These are phyloP conservation scores for Sphaerophoria rueppellii DNA, from an alignment of 2,888 invertebrate species.

Conservation along the genomic window DNA sequence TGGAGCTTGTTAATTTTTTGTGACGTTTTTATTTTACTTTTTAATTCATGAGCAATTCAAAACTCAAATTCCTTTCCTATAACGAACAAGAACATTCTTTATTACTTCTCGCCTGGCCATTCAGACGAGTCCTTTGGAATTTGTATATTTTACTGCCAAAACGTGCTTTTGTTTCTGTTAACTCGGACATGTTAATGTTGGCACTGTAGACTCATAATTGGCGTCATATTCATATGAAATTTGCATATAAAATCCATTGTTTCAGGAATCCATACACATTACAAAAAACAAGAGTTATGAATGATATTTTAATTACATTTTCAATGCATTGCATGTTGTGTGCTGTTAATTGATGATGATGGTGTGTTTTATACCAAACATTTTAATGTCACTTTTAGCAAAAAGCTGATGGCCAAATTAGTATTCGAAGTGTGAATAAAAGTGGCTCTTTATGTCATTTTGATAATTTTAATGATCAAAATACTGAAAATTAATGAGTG, in stretches of 20 bases:
- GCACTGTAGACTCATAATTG: constrained; percentile 34
- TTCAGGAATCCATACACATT: neutral
- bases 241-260: constrained; percentile 52
- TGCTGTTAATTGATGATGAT: constrained; percentile 49
- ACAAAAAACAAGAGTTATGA: constrained; percentile 7
- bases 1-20: neutral
- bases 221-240: constrained; percentile 50
- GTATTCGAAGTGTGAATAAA: constrained; percentile 37
- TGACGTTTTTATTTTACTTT: neutral
- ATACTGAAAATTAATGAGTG: constrained; percentile 22
- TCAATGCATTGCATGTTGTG: constrained; percentile 11
- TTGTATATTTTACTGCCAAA: constrained; percentile 58
- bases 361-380: neutral
- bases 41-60: constrained; percentile 6
- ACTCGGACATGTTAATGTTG: constrained; percentile 1
- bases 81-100: constrained; percentile 79
- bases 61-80: constrained; percentile 75
- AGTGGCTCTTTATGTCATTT: constrained; percentile 44
- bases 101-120: constrained; percentile 77
- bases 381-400: neutral
- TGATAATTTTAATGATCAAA: constrained; percentile 44
- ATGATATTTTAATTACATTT: constrained; percentile 61
- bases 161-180: constrained; percentile 55
- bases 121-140: constrained; percentile 51
- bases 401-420: neutral